phyloP scores from a whole-genome alignment of 1,140 invertebrate species.

The Drosophila paulistorum region DNA sequence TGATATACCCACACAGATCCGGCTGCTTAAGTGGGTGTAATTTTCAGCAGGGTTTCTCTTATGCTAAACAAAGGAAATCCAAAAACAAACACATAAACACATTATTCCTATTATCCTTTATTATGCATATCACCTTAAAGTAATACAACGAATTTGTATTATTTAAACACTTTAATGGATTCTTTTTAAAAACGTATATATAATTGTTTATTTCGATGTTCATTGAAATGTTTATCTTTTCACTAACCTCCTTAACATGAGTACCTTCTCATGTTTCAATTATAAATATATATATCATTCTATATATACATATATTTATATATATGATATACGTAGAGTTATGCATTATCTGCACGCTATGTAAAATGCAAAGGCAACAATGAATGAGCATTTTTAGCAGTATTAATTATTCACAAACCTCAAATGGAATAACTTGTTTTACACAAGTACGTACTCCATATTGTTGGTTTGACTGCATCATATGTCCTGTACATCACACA shows the following conservation, averaged over 20 bases:
- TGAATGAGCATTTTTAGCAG: constrained; percentile 68
- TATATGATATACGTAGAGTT: too few relatives aligned
- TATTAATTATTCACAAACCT: constrained; percentile 77
- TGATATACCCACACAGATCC: too few relatives aligned
- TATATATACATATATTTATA: background rate
- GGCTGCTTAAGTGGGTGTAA: too few relatives aligned
- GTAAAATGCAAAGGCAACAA: constrained; percentile 51
- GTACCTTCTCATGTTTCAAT: constrained; percentile 11
- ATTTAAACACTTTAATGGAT: too few relatives aligned
- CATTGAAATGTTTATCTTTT: constrained; percentile 1
- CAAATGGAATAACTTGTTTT: constrained; percentile 75
- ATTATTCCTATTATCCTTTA: too few relatives aligned
- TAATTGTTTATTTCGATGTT: background rate
- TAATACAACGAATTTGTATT: too few relatives aligned
- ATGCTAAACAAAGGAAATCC: background rate
- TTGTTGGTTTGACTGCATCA: constrained; percentile 71
- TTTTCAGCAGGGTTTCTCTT: too few relatives aligned
- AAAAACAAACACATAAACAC: background rate
- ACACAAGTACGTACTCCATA: constrained; percentile 77
- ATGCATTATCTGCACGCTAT: constrained; percentile 19
- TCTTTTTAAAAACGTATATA: background rate
- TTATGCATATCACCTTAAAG: too few relatives aligned
- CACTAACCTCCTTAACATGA: background rate
- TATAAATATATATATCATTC: background rate
- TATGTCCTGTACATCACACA: constrained; percentile 46